Evolutionary conservation across 1,140 invertebrate species (phyloP).

Genomic region (Choristoneura fumiferana): DNA sequence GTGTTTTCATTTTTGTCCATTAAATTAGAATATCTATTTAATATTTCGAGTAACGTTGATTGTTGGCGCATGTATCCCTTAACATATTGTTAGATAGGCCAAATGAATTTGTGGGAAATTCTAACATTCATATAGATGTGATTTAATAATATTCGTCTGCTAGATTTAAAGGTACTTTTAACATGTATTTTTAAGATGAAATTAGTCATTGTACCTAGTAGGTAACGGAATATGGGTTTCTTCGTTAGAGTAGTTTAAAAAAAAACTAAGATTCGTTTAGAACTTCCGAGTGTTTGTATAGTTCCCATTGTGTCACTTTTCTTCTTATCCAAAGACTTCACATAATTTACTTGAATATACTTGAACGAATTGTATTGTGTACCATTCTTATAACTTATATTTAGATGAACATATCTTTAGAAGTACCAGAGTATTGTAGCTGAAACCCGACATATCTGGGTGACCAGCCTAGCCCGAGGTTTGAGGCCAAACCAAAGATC

Average conservation of each 20-base stretch:
- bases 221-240: slow-evolving; percentile 6
- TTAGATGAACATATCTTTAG: too few relatives aligned
- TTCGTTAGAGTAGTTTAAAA: neutral
- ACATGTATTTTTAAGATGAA: neutral
- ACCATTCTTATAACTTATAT: too few relatives aligned
- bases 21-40: slow-evolving; percentile 8
- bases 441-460: too few relatives aligned
- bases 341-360: too few relatives aligned
- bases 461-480: too few relatives aligned
- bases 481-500: too few relatives aligned
- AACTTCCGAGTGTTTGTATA: too few relatives aligned
- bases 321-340: too few relatives aligned
- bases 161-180: slow-evolving; percentile 8
- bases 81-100: slow-evolving; percentile 4
- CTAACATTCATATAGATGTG: slow-evolving; percentile 9
- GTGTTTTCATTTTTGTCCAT: slow-evolving; percentile 14
- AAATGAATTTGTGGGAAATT: slow-evolving; percentile 5
- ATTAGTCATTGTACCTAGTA: slow-evolving; percentile 18
- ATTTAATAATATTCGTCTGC: slow-evolving; percentile 16
- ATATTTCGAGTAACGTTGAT: slow-evolving; percentile 5
- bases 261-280: too few relatives aligned
- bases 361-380: too few relatives aligned
- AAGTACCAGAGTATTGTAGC: too few relatives aligned
- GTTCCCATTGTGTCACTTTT: too few relatives aligned
- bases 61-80: neutral